These are phyloP conservation scores for Scortum barcoo DNA, from an alignment of 2,113 vertebrate species.

Conservation along the genomic window DNA sequence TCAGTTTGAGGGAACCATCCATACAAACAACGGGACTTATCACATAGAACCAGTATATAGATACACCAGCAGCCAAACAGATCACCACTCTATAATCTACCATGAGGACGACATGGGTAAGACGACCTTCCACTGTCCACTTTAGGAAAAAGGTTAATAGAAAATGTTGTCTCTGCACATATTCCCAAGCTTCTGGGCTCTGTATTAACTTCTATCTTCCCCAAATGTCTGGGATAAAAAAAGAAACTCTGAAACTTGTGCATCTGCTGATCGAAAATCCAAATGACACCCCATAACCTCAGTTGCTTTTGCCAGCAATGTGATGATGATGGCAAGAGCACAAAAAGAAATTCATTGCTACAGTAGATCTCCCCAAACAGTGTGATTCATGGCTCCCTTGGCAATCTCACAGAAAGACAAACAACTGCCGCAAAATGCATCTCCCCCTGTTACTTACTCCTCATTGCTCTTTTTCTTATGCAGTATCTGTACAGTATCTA, in stretches of 20 bases:
- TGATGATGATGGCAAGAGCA: slow-evolving; percentile 9
- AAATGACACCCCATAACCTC: not conserved
- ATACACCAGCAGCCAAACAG: slow-evolving; percentile 46
- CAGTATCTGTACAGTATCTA: slow-evolving; percentile 10
- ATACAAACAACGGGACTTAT: slow-evolving; percentile 83
- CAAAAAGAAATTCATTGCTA: slow-evolving; percentile 12
- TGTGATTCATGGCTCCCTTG: slow-evolving; percentile 20
- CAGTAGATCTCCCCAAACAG: slow-evolving; percentile 6
- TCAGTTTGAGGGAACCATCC: slow-evolving; percentile 87
- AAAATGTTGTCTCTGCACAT: not conserved
- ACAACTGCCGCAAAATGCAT: not conserved
- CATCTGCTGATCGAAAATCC: slow-evolving; percentile 1
- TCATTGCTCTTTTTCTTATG: not conserved
- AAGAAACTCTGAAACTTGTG: not conserved
- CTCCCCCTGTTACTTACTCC: not conserved
- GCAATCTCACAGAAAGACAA: slow-evolving; percentile 11
- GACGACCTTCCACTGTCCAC: slow-evolving; percentile 25
- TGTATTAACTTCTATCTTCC: not conserved
- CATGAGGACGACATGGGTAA: slow-evolving; percentile 87
- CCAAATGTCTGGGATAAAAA: not conserved
- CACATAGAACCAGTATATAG: slow-evolving; percentile 81
- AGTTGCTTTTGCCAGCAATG: not conserved
- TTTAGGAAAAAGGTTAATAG: not conserved
- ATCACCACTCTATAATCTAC: slow-evolving; percentile 87
- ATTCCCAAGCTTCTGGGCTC: not conserved